Base-by-base conservation (phyloP, 2,113 vertebrate genomes). In the Dissostichus mawsoni region DNA sequence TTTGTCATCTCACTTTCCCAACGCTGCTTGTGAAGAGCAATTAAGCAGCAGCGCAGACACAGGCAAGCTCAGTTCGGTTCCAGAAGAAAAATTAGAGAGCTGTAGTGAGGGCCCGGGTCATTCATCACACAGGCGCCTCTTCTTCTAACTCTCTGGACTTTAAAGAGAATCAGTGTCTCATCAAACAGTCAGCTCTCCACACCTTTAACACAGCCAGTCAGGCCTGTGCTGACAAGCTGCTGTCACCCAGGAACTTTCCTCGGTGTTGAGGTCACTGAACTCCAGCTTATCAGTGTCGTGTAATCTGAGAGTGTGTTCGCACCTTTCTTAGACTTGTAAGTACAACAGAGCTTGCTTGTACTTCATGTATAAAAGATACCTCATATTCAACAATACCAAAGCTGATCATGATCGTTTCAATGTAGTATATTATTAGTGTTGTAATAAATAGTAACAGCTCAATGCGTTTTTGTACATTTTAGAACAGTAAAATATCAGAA, bases 1-100 rank as follows among this genome's bases (percentile, higher is more conserved):
- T 93, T 90, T 93, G 82, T 90, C 90, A 89, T 91, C 75, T n/a
- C 83, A 73, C 84, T 80, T 92, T 91, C 77, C 81, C 73, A 53
- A 59, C 58, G 12, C 76, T 63, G 69, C 78, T 65, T 53, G 64
- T 65, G 87, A 89, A 80, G 80, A 89, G 82, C 86, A 85, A 92
- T 92, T 91, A 90, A 85, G 71, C 17, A 36, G 55, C 87, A 45
- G 79, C 4, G 8, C 86, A 70, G 41, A 62, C 57, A 62, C 51
- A 74, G 80, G 89, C 74, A 53, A 80, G 74, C 61, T 88, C 51
- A 56, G 89, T 85, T 89, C 48, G 62, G 58, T 83, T 66, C 64
- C 58, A 82, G 80, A 81, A 75, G 75, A 69, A 89, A 90, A 90
- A 89, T 83, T 82, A 92, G 59, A 89, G 78, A 86, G 88, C 81